A percentile compares a stretch with the other conserved stretches of the same genome.
phyloP scores from a whole-genome alignment of 1,140 invertebrate genomes.

The Laupala kohalensis region DNA sequence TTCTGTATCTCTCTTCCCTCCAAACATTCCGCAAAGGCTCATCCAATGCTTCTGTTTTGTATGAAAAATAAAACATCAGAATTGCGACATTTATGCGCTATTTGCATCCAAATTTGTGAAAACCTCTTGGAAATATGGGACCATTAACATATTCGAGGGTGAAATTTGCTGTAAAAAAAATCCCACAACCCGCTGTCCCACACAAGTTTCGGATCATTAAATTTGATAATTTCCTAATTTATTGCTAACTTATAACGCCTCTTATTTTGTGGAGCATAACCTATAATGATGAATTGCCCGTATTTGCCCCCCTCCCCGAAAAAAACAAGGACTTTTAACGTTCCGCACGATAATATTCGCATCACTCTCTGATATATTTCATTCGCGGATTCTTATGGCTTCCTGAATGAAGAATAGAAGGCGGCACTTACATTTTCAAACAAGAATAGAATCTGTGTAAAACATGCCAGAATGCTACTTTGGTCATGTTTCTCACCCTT shows the following conservation, averaged over 20 bases:
- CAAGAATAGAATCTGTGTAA: not conserved
- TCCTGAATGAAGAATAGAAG: not conserved
- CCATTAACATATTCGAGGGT: not conserved
- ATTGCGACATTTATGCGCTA: not conserved
- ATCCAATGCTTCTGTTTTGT: not conserved
- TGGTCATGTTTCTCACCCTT: not conserved
- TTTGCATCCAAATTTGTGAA: not conserved
- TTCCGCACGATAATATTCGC: not conserved
- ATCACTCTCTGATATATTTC: not conserved
- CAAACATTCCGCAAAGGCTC: too few relatives aligned
- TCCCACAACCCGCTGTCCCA: not conserved
- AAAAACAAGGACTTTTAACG: not conserved
- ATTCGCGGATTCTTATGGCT: not conserved
- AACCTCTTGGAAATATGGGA: not conserved
- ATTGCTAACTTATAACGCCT: not conserved
- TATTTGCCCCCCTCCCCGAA: not conserved
- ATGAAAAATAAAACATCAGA: not conserved
- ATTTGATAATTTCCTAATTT: not conserved
- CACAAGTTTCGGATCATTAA: not conserved
- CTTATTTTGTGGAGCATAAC: not conserved
- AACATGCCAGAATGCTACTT: not conserved
- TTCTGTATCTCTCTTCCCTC: too few relatives aligned
- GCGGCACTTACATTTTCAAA: not conserved
- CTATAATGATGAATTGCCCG: not conserved
- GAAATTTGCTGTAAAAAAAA: not conserved